Conservation (phyloP, 2,797 vertebrate genomes). For the Enteromius trimaculatus region DNA sequence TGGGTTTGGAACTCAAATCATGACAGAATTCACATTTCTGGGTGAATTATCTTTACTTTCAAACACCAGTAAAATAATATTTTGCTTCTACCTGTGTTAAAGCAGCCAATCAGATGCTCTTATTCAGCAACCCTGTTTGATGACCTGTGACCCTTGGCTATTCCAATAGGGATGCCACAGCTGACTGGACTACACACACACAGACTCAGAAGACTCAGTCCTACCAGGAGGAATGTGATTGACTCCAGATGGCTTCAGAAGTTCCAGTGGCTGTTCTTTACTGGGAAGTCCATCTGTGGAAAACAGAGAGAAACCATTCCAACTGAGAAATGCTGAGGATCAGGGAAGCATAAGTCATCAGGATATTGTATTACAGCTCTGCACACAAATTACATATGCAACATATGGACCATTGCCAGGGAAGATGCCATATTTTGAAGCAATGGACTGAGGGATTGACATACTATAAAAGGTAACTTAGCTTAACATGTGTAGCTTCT, state of each 20-base stretch:
- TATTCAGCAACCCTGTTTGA: neutral
- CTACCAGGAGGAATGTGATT: constrained; percentile 89
- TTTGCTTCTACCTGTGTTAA: neutral
- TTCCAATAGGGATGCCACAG: neutral
- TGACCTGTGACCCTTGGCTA: constrained; percentile 4
- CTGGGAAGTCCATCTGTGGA: constrained; percentile 86
- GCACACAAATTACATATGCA: constrained; percentile 21
- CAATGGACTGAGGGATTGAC: neutral
- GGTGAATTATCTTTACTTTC: neutral
- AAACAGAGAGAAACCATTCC: constrained; percentile 53
- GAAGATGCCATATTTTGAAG: neutral
- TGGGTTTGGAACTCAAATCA: neutral
- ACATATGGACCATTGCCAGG: neutral
- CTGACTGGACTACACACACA: neutral
- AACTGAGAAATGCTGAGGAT: constrained; percentile 42
- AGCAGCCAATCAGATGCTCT: constrained; percentile 13
- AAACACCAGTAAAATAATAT: neutral
- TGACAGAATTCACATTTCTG: neutral
- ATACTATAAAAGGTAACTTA: neutral
- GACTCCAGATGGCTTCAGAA: constrained; percentile 83
- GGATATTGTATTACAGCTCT: constrained; percentile 16
- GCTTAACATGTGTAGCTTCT: neutral
- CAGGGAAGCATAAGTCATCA: constrained; percentile 13
- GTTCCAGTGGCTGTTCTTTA: constrained; percentile 88
- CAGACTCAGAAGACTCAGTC: constrained; percentile 54